Evolutionary conservation across 2,888 invertebrate species (phyloP).

Genomic region (Orthonevra nobilis): DNA sequence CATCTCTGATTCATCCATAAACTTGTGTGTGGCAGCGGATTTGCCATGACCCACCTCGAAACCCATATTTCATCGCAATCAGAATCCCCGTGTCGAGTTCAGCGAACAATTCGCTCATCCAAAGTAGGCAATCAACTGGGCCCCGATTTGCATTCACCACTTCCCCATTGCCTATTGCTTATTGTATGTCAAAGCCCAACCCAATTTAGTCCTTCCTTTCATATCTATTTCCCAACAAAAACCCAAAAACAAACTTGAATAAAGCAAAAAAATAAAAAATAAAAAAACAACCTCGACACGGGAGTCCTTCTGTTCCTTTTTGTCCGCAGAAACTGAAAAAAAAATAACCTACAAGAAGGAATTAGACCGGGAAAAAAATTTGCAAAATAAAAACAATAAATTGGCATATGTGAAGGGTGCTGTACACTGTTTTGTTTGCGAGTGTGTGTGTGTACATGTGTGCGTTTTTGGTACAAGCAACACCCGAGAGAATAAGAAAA

Average conservation of each 20-base stretch:
- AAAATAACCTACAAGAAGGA: neutral
- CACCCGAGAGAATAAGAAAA: conserved; percentile 43
- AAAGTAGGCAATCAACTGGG: conserved; percentile 47
- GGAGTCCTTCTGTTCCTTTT: conserved; percentile 62
- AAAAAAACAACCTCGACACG: conserved; percentile 51
- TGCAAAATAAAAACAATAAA: conserved; percentile 56
- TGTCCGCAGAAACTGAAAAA: conserved; percentile 19
- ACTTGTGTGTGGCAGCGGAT: neutral
- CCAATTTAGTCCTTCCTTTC: conserved; percentile 68
- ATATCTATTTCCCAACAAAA: conserved; percentile 57
- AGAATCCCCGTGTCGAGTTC: neutral
- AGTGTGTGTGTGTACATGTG: conserved; percentile 25
- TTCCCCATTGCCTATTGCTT: conserved; percentile 48
- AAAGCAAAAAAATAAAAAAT: neutral
- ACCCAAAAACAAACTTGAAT: neutral
- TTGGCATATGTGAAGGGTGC: conserved; percentile 52
- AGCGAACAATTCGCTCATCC: conserved; percentile 9
- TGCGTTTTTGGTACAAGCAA: too few relatives aligned
- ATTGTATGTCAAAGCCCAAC: conserved; percentile 57
- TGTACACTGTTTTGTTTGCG: conserved; percentile 9
- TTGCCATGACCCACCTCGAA: conserved; percentile 49
- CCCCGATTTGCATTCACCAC: conserved; percentile 60
- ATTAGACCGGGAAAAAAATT: conserved; percentile 21
- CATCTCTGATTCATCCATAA: conserved; percentile 22
- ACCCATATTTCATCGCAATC: conserved; percentile 43